These are phyloP conservation scores for Aspidiotus destructor DNA, from an alignment of 2,888 invertebrate species.

Conservation along the genomic window DNA sequence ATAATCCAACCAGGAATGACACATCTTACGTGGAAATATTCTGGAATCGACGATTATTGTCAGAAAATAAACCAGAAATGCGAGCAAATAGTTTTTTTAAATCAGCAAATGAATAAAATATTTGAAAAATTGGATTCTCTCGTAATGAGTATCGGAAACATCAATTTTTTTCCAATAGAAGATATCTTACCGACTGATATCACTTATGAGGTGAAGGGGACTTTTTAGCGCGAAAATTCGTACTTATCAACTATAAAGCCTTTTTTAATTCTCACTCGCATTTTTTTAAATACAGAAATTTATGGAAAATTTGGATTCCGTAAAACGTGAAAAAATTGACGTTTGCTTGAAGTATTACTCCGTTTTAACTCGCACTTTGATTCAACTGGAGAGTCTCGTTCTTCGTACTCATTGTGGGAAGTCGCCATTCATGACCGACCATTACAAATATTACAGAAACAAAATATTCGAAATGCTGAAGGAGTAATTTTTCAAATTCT, in stretches of 20 bases:
- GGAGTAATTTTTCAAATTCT: conserved; percentile 45
- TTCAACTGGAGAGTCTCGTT: conserved; percentile 68
- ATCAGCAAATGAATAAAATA: conserved; percentile 43
- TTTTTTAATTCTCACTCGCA: neutral
- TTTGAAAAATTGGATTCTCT: conserved; percentile 15
- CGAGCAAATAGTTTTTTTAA: conserved; percentile 54
- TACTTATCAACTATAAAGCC: too few species aligned
- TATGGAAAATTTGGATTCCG: conserved; percentile 6
- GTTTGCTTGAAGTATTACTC: conserved; percentile 43
- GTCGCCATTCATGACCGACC: conserved; percentile 61
- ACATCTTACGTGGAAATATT: conserved; percentile 75
- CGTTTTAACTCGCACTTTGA: conserved; percentile 18
- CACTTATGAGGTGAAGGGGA: neutral
- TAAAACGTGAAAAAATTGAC: conserved; percentile 7
- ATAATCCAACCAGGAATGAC: conserved; percentile 70
- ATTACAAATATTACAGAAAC: conserved; percentile 73
- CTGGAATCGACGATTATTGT: conserved; percentile 68
- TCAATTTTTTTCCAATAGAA: conserved; percentile 21
- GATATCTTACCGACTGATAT: neutral
- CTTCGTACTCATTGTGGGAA: conserved; percentile 67
- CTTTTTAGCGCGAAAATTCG: too few species aligned
- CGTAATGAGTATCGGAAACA: conserved; percentile 4
- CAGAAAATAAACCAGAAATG: conserved; percentile 48
- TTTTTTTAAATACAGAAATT: conserved; percentile 12
- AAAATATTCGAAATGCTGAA: conserved; percentile 61